Evolutionary conservation across 2,797 vertebrate species (phyloP).

Genomic region (Serranus cabrilla): DNA sequence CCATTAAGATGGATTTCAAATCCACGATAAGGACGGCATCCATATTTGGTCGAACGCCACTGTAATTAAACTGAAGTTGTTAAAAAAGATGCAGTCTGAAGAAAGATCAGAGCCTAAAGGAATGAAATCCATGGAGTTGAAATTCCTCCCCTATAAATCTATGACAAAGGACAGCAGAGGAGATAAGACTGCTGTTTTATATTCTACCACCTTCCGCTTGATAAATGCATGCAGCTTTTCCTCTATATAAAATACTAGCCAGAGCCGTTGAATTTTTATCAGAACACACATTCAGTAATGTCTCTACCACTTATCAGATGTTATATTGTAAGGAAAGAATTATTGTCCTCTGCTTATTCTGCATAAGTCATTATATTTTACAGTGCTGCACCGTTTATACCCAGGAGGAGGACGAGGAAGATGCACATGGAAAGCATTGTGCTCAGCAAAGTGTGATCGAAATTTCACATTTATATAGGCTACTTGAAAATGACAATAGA

Average conservation of each 20-base stretch:
- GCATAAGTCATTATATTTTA: conserved; percentile 53
- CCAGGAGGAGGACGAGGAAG: background rate
- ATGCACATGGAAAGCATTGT: background rate
- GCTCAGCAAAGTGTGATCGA: conserved; percentile 4
- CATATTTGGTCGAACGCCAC: conserved; percentile 39
- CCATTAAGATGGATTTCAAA: conserved; percentile 60
- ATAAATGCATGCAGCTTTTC: conserved; percentile 74
- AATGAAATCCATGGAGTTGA: conserved; percentile 67
- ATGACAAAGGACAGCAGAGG: conserved; percentile 65
- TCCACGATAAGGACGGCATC: conserved; percentile 26
- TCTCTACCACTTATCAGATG: conserved; percentile 69
- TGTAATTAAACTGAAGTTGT: conserved; percentile 65
- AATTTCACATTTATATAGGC: background rate
- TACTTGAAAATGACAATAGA: background rate
- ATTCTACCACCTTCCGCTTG: conserved; percentile 77
- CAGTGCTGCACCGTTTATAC: conserved; percentile 15
- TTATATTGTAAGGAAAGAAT: conserved; percentile 62
- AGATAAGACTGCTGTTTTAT: conserved; percentile 79
- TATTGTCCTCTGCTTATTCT: conserved; percentile 30
- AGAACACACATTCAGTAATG: conserved; percentile 70
- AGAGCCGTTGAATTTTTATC: conserved; percentile 72
- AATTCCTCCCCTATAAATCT: conserved; percentile 78
- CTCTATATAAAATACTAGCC: conserved; percentile 67
- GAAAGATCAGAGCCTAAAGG: conserved; percentile 59
- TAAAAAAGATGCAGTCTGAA: conserved; percentile 52